Evolutionary conservation across 2,113 vertebrate genomes (phyloP).

Genomic region (Gasterosteus nipponicus): DNA sequence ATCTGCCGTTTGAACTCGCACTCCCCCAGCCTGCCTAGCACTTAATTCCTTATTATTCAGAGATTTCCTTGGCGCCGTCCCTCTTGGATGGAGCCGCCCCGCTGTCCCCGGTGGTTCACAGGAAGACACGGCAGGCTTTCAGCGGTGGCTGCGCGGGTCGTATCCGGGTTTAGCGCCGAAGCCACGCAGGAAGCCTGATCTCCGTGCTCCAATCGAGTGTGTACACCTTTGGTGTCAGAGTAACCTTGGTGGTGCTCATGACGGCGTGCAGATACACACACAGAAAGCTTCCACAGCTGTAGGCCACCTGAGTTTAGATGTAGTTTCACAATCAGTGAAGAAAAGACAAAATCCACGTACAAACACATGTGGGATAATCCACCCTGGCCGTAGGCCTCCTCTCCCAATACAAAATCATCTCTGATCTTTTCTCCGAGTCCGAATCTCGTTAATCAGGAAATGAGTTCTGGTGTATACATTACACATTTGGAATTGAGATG

Average conservation of each 20-base stretch:
- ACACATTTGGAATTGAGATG: slow-evolving; percentile 57
- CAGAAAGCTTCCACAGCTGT: slow-evolving; percentile 26
- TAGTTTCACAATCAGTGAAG: slow-evolving; percentile 23
- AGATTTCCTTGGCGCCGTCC: slow-evolving; percentile 49
- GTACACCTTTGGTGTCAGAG: slow-evolving; percentile 45
- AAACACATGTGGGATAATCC: slow-evolving; percentile 5
- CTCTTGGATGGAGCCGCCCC: slow-evolving; percentile 10
- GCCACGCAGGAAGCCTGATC: slow-evolving; percentile 44
- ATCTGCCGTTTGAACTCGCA: slow-evolving; percentile 46
- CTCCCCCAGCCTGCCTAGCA: slow-evolving; percentile 29
- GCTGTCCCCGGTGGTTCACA: slow-evolving; percentile 32
- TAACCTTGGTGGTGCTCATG: slow-evolving; percentile 39
- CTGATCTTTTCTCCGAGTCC: slow-evolving; percentile 59
- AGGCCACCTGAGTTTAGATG: slow-evolving; percentile 40
- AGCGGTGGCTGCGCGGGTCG: slow-evolving; percentile 19
- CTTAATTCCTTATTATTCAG: slow-evolving; percentile 58
- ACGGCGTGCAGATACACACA: neutral
- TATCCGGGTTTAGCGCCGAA: slow-evolving; percentile 13
- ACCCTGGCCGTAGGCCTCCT: slow-evolving; percentile 26
- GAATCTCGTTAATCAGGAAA: slow-evolving; percentile 61
- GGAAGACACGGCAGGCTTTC: slow-evolving; percentile 19
- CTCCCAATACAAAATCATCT: slow-evolving; percentile 33
- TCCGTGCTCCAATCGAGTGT: slow-evolving; percentile 22
- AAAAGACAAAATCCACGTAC: neutral
- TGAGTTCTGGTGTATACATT: slow-evolving; percentile 55